These are phyloP conservation scores for Macrotis lagotis DNA, from an alignment of 2,113 vertebrate species.

Conservation along the genomic window DNA sequence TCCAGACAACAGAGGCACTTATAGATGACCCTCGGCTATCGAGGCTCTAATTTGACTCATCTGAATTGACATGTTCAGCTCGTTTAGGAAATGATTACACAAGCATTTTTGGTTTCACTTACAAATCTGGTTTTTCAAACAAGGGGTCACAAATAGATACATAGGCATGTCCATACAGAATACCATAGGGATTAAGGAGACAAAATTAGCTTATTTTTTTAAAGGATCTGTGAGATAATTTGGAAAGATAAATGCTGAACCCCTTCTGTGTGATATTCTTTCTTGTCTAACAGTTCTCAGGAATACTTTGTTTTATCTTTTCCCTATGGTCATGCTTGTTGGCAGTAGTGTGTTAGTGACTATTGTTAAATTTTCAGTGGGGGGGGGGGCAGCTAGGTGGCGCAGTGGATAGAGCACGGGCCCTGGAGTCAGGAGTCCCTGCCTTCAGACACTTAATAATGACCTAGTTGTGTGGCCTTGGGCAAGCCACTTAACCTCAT, in stretches of 20 bases:
- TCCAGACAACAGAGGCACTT: background rate
- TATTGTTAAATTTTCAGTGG: too few species aligned
- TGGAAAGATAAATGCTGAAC: background rate
- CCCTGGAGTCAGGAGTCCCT: too few species aligned
- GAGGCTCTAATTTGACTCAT: slow-evolving; percentile 3
- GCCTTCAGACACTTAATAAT: too few species aligned
- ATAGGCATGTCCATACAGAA: background rate
- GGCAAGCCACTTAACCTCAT: too few species aligned
- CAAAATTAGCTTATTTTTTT: background rate
- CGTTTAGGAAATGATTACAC: slow-evolving; percentile 6
- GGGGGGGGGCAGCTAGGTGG: too few species aligned
- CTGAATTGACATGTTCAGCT: background rate
- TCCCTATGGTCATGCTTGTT: background rate
- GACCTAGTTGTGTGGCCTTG: too few species aligned
- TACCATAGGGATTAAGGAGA: background rate
- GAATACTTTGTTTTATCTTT: slow-evolving; percentile 1
- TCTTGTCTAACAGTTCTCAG: background rate
- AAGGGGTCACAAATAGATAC: background rate
- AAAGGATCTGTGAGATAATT: background rate
- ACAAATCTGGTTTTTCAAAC: slow-evolving; percentile 6
- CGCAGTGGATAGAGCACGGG: too few species aligned
- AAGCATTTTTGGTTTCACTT: background rate
- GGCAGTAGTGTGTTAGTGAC: too few species aligned
- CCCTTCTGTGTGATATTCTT: background rate
- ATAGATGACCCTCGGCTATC: background rate